These are phyloP conservation scores for Psittacula derbiana DNA, from an alignment of 2,797 vertebrate species.

Conservation along the genomic window DNA sequence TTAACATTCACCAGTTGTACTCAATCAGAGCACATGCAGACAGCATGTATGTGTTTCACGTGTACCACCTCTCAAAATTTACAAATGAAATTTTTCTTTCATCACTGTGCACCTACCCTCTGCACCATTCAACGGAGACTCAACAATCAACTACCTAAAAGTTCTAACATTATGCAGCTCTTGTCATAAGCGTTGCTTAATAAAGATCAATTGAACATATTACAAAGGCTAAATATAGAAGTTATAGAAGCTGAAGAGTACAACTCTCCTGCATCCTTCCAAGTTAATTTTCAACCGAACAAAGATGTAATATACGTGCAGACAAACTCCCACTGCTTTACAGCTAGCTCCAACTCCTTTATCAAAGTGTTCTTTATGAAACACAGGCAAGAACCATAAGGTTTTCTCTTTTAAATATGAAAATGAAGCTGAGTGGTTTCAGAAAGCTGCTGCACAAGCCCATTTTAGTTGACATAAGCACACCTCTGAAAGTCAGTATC, in stretches of 20 bases:
- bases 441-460: background rate
- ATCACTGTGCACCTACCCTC: background rate
- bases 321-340: background rate
- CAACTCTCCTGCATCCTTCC: background rate
- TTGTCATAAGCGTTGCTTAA: background rate
- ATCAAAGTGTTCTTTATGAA: background rate
- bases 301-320: background rate
- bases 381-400: background rate
- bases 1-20: background rate
- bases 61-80: background rate
- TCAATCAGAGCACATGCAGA: fast-evolving
- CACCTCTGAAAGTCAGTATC: background rate
- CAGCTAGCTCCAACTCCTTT: background rate
- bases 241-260: background rate
- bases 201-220: background rate
- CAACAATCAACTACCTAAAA: background rate
- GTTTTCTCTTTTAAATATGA: background rate
- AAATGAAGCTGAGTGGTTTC: background rate
- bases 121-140: background rate
- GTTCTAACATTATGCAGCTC: fast-evolving
- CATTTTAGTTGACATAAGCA: background rate
- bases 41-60: fast-evolving
- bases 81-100: background rate
- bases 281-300: background rate
- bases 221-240: background rate